Evolutionary conservation across 2,888 invertebrate species (phyloP).

Genomic region (Phorcus lineatus): DNA sequence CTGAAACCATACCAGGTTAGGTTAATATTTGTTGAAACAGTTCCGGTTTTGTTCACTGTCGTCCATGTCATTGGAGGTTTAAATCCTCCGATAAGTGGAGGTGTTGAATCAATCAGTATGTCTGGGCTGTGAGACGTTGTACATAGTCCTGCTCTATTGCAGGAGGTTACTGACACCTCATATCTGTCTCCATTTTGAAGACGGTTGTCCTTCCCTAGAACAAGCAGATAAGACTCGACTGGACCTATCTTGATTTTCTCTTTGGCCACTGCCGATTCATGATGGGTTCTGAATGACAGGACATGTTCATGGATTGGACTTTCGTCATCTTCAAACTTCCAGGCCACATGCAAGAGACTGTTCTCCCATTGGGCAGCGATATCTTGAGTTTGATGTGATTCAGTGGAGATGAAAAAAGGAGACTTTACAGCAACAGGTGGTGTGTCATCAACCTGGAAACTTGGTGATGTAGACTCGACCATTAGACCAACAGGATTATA

Average conservation of each 20-base stretch:
- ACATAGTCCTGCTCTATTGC: conserved; percentile 25
- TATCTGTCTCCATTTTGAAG: conserved; percentile 28
- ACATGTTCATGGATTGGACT: conserved; percentile 41
- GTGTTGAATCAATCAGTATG: conserved; percentile 27
- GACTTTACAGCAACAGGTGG: conserved; percentile 27
- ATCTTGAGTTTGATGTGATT: neutral
- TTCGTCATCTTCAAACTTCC: conserved; percentile 41
- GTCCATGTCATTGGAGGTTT: conserved; percentile 37
- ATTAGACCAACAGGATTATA: conserved; percentile 36
- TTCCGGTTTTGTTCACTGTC: neutral
- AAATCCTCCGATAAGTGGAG: conserved; percentile 43
- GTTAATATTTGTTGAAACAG: neutral
- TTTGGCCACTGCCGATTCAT: conserved; percentile 40
- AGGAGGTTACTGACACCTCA: conserved; percentile 9
- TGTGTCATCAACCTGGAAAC: conserved; percentile 33
- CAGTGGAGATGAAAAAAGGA: neutral
- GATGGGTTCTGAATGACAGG: conserved; percentile 38
- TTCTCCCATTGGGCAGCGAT: conserved; percentile 36
- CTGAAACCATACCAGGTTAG: conserved; percentile 18
- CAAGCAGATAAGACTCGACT: conserved; percentile 35
- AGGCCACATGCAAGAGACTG: conserved; percentile 37
- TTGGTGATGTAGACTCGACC: conserved; percentile 28
- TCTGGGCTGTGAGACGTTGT: neutral
- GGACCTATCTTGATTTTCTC: conserved; percentile 36
- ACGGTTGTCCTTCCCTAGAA: conserved; percentile 29